Evolutionary conservation across 2,113 vertebrate species (phyloP).

Genomic region (Sturnus vulgaris): DNA sequence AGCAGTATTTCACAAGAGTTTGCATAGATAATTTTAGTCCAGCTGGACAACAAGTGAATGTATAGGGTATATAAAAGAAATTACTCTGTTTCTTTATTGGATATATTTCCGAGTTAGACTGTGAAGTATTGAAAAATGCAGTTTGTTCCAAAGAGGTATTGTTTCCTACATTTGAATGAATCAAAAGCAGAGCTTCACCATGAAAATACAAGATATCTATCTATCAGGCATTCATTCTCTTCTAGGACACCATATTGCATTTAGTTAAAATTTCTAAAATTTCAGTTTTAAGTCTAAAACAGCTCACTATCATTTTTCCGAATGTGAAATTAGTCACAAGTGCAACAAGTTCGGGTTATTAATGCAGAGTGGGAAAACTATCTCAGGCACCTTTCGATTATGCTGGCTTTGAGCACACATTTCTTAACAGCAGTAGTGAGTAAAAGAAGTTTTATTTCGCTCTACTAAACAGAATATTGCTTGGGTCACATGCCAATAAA

Average conservation of each 20-base stretch:
- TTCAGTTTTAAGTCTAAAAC: background rate
- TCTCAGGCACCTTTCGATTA: background rate
- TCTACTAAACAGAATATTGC: constrained; percentile 62
- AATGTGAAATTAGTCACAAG: background rate
- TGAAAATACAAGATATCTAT: background rate
- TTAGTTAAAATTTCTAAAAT: background rate
- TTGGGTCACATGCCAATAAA: constrained; percentile 67
- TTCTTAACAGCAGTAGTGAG: background rate
- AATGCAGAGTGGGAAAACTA: constrained; percentile 2
- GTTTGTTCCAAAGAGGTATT: background rate
- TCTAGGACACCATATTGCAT: background rate
- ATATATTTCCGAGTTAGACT: constrained; percentile 15
- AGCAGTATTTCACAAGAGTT: constrained; percentile 24
- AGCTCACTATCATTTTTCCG: background rate
- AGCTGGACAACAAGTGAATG: constrained; percentile 39
- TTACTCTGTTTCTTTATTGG: constrained; percentile 26
- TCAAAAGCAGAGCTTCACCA: background rate
- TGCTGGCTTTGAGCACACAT: background rate
- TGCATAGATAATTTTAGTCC: constrained; percentile 21
- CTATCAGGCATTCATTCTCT: background rate
- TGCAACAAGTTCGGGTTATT: constrained; percentile 71
- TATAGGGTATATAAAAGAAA: constrained; percentile 19
- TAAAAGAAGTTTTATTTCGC: constrained; percentile 35
- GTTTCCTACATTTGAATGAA: background rate
- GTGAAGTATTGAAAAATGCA: constrained; percentile 27